Conservation (phyloP, 2,888 invertebrate genomes). For the Dryomyza anilis region DNA sequence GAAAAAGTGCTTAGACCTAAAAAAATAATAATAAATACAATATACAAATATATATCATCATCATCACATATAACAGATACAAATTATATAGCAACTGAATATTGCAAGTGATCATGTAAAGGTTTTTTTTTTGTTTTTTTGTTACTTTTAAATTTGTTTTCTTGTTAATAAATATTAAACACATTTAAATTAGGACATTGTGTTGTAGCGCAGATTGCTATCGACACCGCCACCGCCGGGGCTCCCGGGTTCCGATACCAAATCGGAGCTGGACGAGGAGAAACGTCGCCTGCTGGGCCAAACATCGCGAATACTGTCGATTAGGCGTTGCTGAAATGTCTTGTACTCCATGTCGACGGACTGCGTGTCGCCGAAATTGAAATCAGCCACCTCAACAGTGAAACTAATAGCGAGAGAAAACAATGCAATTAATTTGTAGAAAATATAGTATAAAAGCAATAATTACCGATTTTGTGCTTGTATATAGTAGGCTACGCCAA, state of each 20-base stretch:
- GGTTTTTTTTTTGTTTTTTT: too few relatives aligned
- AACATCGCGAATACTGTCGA: slow-evolving; percentile 75
- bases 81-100: neutral
- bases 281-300: slow-evolving; percentile 57
- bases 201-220: slow-evolving; percentile 53
- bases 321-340: slow-evolving; percentile 80
- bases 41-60: too few relatives aligned
- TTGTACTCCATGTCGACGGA: slow-evolving; percentile 83
- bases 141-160: too few relatives aligned
- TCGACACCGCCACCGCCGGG: slow-evolving; percentile 43
- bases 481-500: slow-evolving; percentile 85
- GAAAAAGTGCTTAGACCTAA: neutral
- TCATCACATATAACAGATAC: neutral
- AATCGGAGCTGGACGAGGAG: slow-evolving; percentile 48
- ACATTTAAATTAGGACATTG: slow-evolving; percentile 44
- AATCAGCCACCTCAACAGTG: slow-evolving; percentile 87
- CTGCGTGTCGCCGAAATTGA: slow-evolving; percentile 81
- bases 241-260: slow-evolving; percentile 46
- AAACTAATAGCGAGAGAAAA: slow-evolving; percentile 63
- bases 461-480: slow-evolving; percentile 79
- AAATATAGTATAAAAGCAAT: neutral
- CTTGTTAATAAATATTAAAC: neutral
- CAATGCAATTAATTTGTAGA: neutral
- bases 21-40: neutral
- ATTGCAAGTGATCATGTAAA: neutral